Conservation (phyloP, 92 coral and sea anemone genomes). For the Heteractis magnifica region DNA sequence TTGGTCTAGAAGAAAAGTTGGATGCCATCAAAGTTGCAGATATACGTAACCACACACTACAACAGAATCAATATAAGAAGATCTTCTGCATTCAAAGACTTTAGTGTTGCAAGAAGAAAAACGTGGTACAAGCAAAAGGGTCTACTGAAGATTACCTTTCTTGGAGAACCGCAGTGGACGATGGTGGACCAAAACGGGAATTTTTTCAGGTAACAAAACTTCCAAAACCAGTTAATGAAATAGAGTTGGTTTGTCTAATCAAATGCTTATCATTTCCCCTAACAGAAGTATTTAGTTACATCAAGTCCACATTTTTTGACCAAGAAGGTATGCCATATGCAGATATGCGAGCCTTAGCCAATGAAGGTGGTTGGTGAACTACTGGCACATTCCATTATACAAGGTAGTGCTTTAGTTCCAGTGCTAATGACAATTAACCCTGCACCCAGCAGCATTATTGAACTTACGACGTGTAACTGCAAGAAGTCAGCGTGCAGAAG, state of each 20-base stretch:
- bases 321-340: conserved; percentile 36
- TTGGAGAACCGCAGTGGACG: conserved; percentile 8
- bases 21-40: not conserved
- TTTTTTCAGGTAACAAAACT: conserved; percentile 54
- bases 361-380: conserved; percentile 45
- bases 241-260: not conserved
- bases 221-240: not conserved
- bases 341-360: conserved; percentile 41
- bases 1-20: not conserved
- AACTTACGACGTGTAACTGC: conserved; percentile 30
- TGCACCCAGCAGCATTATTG: conserved; percentile 29
- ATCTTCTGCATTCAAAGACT: conserved; percentile 7
- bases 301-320: conserved; percentile 44
- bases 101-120: conserved; percentile 3
- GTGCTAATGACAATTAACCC: conserved; percentile 19
- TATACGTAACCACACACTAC: not conserved
- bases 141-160: conserved; percentile 1
- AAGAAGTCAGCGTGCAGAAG: conserved; percentile 23
- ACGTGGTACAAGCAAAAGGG: not conserved
- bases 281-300: conserved; percentile 39
- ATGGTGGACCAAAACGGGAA: conserved; percentile 64
- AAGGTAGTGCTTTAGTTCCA: conserved; percentile 41
- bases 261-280: not conserved
- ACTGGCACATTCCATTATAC: conserved; percentile 42
- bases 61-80: conserved; percentile 5